Conservation (phyloP, 2,888 invertebrate genomes). For the Pterostichus madidus region DNA sequence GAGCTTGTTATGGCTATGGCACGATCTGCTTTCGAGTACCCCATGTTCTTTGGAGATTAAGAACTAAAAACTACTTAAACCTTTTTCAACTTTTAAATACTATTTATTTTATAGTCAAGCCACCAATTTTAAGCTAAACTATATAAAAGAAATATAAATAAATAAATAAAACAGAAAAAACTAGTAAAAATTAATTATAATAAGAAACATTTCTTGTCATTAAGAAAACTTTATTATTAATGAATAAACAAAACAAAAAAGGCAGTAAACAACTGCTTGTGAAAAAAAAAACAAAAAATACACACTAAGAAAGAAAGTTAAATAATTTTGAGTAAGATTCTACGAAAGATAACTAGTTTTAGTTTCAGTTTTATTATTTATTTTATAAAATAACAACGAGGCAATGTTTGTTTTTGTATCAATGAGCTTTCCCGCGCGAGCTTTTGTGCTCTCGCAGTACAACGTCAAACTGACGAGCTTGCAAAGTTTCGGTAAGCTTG, state of each 20-base stretch:
- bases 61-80: background rate
- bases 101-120: too few relatives aligned
- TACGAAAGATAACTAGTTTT: too few relatives aligned
- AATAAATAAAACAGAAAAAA: background rate
- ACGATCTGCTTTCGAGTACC: slow-evolving; percentile 69
- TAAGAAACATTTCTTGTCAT: background rate
- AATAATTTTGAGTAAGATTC: too few relatives aligned
- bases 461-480: slow-evolving; percentile 54
- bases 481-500: slow-evolving; percentile 35
- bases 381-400: background rate
- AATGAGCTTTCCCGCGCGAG: background rate
- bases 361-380: background rate
- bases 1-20: slow-evolving; percentile 74
- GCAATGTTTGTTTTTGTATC: slow-evolving; percentile 28
- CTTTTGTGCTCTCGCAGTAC: slow-evolving; percentile 42
- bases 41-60: slow-evolving; percentile 69
- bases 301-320: too few relatives aligned
- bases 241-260: too few relatives aligned
- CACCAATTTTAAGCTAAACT: background rate
- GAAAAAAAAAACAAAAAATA: too few relatives aligned
- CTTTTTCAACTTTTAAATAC: slow-evolving; percentile 9
- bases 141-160: background rate
- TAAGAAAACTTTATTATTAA: too few relatives aligned
- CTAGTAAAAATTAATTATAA: background rate
- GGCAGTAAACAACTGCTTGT: too few relatives aligned